Evolutionary conservation across 2,113 vertebrate genomes (phyloP).

Genomic region (Ptyas mucosa): DNA sequence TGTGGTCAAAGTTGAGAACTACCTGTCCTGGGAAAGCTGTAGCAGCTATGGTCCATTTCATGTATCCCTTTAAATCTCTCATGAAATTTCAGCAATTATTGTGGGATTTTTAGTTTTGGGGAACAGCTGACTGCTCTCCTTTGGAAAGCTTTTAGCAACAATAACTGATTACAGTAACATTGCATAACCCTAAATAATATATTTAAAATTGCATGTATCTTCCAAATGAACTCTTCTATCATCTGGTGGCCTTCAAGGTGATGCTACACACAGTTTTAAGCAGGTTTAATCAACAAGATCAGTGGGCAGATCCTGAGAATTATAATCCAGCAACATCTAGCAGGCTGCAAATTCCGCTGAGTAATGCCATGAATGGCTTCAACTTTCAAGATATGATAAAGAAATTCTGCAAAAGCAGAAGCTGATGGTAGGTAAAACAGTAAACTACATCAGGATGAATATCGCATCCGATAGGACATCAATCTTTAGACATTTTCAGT

Average conservation of each 20-base stretch:
- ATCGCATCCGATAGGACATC: not conserved
- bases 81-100: not conserved
- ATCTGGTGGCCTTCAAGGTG: not conserved
- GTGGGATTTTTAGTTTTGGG: not conserved
- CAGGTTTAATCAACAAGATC: not conserved
- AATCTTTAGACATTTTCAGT: not conserved
- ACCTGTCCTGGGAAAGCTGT: not conserved
- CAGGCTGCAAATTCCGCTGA: not conserved
- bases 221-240: not conserved
- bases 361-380: not conserved
- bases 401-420: not conserved
- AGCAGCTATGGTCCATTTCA: not conserved
- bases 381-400: not conserved
- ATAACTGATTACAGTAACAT: not conserved
- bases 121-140: not conserved
- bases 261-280: not conserved
- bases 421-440: not conserved
- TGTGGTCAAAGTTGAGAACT: not conserved
- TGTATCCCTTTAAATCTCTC: not conserved
- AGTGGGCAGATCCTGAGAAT: not conserved
- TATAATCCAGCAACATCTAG: not conserved
- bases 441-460: not conserved
- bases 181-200: not conserved
- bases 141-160: not conserved
- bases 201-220: not conserved